Base-by-base conservation (phyloP, 2,888 invertebrate species). In the Bombylius discolor region DNA sequence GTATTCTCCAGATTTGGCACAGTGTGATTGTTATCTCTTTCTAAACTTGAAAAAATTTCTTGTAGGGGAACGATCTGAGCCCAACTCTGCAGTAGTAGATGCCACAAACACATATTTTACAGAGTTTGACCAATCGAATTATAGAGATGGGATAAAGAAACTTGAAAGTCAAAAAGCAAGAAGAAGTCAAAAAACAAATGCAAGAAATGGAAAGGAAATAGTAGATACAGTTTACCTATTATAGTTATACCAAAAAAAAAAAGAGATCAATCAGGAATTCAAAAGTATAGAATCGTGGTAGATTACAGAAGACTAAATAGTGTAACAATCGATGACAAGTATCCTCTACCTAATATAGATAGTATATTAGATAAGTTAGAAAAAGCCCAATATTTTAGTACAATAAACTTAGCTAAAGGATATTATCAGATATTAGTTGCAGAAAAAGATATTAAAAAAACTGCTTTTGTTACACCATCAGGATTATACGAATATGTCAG, bases 291-390 rank as follows among this genome's bases (percentile, higher is more conserved):
- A 31, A 53, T 61, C 11, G 56, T 58, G 7, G 56, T 58, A 33
- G 60, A 60, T 53, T 62, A 60, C 47, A 55, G 60, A 55, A 58
- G 45, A 44, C 45, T 59, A n/a, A 60, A 62, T 52, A 34, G 59
- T 9, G 36, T 61, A 3, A 60, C 59, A 11, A 54, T 56, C 5
- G 56, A 58, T 56, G 59, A 60, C 47, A 58, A 60, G 42, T 56
- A 58, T 47, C 57, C 57, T 5, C 45, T 58, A 12, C 59, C 62
- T n/a, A 61, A 60, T 47, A 44, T 44, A 13, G 44, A 44, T 5
- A 39, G 47, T 14, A 57, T 59, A 12, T 32, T 53, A 23, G 58
- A 56, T 46, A 57, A 58, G 48, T 8, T 58, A 14, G 56, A 53
- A 4, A 53, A 52, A 49, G 51, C 60, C 9, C 57, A 58, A 44